A percentile compares a stretch with the other conserved stretches of the same genome.
Conservation (phyloP, 1,140 invertebrate genomes). For the Phortica variegata region DNA sequence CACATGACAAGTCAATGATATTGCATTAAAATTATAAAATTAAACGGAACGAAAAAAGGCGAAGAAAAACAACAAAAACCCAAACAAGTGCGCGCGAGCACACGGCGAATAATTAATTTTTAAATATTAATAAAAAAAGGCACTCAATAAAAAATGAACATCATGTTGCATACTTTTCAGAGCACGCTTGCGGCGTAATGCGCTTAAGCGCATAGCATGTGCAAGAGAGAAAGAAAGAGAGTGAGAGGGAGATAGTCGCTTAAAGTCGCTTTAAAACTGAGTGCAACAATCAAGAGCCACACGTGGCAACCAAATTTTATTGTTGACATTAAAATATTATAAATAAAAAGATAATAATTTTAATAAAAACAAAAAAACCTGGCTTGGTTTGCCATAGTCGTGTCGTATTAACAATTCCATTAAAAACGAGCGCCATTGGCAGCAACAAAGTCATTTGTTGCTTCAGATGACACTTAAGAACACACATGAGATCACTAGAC, state of each 20-base stretch:
- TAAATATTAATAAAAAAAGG: slow-evolving; percentile 46
- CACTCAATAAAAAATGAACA: slow-evolving; percentile 24
- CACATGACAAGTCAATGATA: slow-evolving; percentile 29
- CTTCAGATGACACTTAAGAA: too few relatives aligned
- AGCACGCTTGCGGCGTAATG: background rate
- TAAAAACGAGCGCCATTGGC: too few relatives aligned
- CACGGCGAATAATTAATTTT: slow-evolving; percentile 48
- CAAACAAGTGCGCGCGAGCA: slow-evolving; percentile 23
- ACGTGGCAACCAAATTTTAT: too few relatives aligned
- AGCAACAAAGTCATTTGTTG: too few relatives aligned
- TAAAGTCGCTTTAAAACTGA: slow-evolving; percentile 18
- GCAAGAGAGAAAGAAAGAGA: slow-evolving; percentile 7
- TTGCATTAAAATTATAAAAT: slow-evolving; percentile 36
- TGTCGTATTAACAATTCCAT: too few relatives aligned
- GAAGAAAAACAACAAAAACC: slow-evolving; percentile 15
- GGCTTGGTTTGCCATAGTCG: too few relatives aligned
- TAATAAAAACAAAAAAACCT: too few relatives aligned
- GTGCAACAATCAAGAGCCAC: slow-evolving; percentile 19
- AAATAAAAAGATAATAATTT: slow-evolving; percentile 40
- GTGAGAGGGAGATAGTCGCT: background rate
- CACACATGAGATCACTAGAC: too few relatives aligned
- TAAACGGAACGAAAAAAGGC: background rate
- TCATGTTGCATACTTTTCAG: slow-evolving; percentile 5
- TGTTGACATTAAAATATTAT: background rate
- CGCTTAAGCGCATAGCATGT: background rate